Conservation (phyloP, 2,797 vertebrate species). For the Micromesistius poutassou region DNA sequence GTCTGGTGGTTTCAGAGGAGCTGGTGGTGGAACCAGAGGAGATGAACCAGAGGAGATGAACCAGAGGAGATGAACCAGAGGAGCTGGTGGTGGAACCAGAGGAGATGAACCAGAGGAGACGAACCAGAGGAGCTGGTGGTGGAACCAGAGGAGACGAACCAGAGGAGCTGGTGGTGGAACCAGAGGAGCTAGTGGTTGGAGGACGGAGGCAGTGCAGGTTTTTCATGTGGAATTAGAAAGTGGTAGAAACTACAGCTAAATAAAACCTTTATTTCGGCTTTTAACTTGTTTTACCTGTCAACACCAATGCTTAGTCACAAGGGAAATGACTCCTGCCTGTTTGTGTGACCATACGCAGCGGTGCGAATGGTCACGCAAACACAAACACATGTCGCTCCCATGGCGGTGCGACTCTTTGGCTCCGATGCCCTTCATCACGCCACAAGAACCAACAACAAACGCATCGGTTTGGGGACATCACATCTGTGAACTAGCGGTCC, state of each 20-base stretch:
- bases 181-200: no score
- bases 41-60: no score
- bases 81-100: no score
- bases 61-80: no score
- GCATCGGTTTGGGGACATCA: not conserved
- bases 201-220: not conserved
- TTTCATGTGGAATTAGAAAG: not conserved
- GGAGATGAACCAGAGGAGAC: no score
- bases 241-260: not conserved
- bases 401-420: not conserved
- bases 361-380: not conserved
- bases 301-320: no score
- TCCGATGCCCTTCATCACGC: not conserved
- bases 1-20: no score
- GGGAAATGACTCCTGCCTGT: not conserved
- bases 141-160: no score
- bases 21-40: no score
- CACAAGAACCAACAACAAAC: not conserved
- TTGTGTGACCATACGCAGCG: not conserved
- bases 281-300: not conserved
- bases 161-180: no score
- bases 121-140: no score
- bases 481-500: not conserved
- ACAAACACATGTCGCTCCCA: not conserved
- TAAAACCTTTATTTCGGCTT: not conserved